Evolutionary conservation across 2,888 invertebrate genomes (phyloP).

Genomic region (Plebejus melissa): DNA sequence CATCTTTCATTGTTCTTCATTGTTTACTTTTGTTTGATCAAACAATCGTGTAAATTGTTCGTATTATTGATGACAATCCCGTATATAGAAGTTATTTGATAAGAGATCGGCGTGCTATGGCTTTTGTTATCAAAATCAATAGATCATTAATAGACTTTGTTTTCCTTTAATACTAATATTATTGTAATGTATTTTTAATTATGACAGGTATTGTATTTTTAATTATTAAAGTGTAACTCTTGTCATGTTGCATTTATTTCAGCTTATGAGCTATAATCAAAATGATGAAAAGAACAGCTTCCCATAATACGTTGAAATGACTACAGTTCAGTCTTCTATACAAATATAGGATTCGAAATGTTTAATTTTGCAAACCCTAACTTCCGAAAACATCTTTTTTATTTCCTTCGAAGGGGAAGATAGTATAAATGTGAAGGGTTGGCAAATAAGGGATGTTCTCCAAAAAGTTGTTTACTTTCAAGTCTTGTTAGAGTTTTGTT

Average conservation of each 20-base stretch:
- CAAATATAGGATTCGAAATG: neutral
- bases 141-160: neutral
- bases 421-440: neutral
- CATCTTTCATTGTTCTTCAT: slow-evolving; percentile 39
- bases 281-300: no score
- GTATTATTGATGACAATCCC: slow-evolving; percentile 36
- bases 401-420: neutral
- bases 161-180: neutral
- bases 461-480: neutral
- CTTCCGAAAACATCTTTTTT: neutral
- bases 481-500: neutral
- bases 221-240: neutral
- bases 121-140: neutral
- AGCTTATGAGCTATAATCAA: no score
- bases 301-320: no score
- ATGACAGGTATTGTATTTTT: neutral
- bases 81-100: slow-evolving; percentile 19
- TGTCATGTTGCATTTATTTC: neutral
- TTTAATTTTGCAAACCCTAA: neutral
- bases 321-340: no score
- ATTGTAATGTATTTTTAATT: neutral
- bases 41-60: slow-evolving; percentile 65
- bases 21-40: slow-evolving; percentile 59
- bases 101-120: neutral
- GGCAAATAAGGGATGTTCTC: neutral